These are phyloP conservation scores for Catostylus mosaicus DNA, from an alignment of 30 jellyfish, hydroid and myxozoan genomes.

Conservation along the genomic window DNA sequence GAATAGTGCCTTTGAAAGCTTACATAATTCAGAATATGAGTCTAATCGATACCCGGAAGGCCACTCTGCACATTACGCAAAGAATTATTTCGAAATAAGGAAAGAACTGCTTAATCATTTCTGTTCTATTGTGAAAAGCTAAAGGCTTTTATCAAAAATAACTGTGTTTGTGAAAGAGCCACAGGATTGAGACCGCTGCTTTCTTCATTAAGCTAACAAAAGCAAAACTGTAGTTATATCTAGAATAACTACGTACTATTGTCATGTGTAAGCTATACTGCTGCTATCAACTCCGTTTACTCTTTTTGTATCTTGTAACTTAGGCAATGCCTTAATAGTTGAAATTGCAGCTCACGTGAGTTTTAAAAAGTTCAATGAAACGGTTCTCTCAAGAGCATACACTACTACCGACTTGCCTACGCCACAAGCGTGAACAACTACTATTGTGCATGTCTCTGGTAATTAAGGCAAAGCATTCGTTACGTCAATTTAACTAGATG, in stretches of 20 bases:
- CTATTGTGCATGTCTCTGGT: too few species aligned
- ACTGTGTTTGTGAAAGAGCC: background rate
- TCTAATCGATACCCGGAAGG: background rate
- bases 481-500: too few species aligned
- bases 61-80: background rate
- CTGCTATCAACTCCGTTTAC: background rate
- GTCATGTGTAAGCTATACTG: background rate
- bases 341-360: background rate
- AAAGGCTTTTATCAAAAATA: background rate
- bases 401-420: too few species aligned
- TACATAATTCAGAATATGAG: background rate
- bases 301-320: background rate
- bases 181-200: background rate
- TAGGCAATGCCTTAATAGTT: background rate
- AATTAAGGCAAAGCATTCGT: too few species aligned
- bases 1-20: background rate
- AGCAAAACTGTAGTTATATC: background rate
- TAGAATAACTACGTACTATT: background rate
- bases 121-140: background rate
- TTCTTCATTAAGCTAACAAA: background rate
- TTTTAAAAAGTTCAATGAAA: background rate
- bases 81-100: background rate
- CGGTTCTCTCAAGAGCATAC: too few species aligned
- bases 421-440: too few species aligned
- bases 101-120: background rate